Base-by-base conservation (phyloP, 2,888 invertebrate genomes). In the Plagodis pulveraria region DNA sequence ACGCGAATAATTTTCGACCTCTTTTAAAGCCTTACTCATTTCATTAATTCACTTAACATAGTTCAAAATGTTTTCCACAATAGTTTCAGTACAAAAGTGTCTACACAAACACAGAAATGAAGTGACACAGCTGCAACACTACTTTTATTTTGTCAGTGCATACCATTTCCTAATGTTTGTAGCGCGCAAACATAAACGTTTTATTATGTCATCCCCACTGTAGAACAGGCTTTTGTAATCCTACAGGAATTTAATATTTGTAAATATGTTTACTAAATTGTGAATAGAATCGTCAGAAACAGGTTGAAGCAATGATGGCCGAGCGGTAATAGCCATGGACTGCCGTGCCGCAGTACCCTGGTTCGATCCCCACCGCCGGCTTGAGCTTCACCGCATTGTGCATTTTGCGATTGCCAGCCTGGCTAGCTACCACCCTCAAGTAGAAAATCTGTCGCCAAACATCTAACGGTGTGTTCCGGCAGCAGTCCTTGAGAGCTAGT, bases 121-220 rank as follows among this genome's bases (percentile, higher is more conserved):
- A 77, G 77, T 78, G 78, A 84, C 83, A 84, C 84, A 85, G 80
- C 77, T 83, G 84, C 61, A 67, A 53, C 60, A 56, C 57, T 61
- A 42, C 43, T 48, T 61, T 50, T 78, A 67, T 82, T 85, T 83
- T 77, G 61, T 69, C 67, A 75, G 69, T 67, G 75, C 81, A 79
- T 81, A 76, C 81, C 78, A 67, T 69, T 70, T 72, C 70, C 73
- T 71, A 76, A 75, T 72, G 70, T 72, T 68, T 60, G 68, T 50
- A 60, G 41, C 50, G 10, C 66, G n/a, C 70, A 69, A 72, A 77
- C 66, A 69, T 60, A 62, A 71, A 62, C 66, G 66, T 69, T 74
- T 74, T 78, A 78, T 76, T 72, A 74, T 78, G 74, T 73, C 72
- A 70, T 71, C 60, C 62, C 61, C 56, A 54, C 69, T 65, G 72